Evolutionary conservation across 2,797 vertebrate species (phyloP).

Genomic region (Capromys pilorides): DNA sequence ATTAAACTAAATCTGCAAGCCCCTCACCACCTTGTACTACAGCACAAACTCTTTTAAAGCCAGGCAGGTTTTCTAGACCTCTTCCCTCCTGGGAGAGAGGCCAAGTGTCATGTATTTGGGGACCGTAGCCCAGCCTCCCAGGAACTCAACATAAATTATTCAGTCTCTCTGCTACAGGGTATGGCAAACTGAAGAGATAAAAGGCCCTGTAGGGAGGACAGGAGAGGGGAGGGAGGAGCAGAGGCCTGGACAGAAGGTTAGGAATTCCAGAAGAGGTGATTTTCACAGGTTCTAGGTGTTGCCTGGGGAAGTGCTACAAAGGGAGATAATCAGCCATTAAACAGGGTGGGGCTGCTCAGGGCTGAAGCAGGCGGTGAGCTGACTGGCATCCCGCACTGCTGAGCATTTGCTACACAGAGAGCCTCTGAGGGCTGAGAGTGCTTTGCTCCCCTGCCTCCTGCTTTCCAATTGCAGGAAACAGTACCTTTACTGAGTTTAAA

Average conservation of each 20-base stretch:
- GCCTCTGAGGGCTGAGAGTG: neutral
- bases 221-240: conserved; percentile 26
- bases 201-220: conserved; percentile 64
- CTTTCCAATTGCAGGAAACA: conserved; percentile 48
- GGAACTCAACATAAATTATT: conserved; percentile 81
- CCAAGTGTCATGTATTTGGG: conserved; percentile 29
- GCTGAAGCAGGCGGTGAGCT: neutral
- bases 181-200: conserved; percentile 76
- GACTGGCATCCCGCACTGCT: neutral
- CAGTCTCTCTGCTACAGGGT: conserved; percentile 70
- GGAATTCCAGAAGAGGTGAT: conserved; percentile 27
- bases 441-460: conserved; percentile 37
- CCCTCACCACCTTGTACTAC: neutral
- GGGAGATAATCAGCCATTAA: conserved; percentile 47
- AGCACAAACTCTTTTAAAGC: conserved; percentile 24
- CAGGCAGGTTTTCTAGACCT: neutral
- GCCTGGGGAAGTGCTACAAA: neutral
- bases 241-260: conserved; percentile 28
- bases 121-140: conserved; percentile 66
- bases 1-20: conserved; percentile 44
- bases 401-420: neutral
- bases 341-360: conserved; percentile 49
- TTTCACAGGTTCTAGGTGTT: conserved; percentile 68
- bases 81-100: conserved; percentile 38
- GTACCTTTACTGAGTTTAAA: neutral